Evolutionary conservation across 2,797 vertebrate genomes (phyloP), one percentile per base, ranked within the genome.

Genomic region (Coendou prehensilis): DNA sequence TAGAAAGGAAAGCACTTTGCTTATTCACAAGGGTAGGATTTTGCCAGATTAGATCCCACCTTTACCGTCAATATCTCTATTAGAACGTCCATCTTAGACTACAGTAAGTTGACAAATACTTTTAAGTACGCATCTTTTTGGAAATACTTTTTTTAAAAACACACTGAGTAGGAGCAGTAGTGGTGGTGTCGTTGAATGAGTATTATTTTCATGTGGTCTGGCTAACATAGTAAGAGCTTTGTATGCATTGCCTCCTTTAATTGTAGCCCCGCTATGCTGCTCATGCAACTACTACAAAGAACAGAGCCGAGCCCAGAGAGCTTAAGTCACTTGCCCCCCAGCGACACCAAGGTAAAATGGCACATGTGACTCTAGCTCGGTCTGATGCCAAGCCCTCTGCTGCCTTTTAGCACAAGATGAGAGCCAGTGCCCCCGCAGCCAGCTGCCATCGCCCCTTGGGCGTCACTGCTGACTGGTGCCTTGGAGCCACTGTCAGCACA

Each of bases 61-160:
- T 63, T 64, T 14, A 17, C 17, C 10, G 22, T 52, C 41, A 23
- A 28, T 30, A 4, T 45, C 54, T 63, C 17, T 59, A 41, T 56
- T 69, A 76, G 73, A 87, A 75, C 52, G 33, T 83, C 52, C 41
- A 89, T 52, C 45, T 81, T 87, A n/a, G 61, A 47, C 17, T 84
- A 41, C 2, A 50, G 22, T 64, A 78, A n/a, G 23, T 78, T 81
- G 91, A 75, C 54, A 37, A 69, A 47, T 61, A 6, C 26, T 26
- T n/a, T 67, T 71, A 54, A 61, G 52, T 54, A 57, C 10, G 5
- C 2, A 59, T 5, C 9, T 71, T 79, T 79, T 54, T 6, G 52
- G 22, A 86, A 45, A 22, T 37, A 20, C 14, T 67, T 84, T 86
- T 76, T 28, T n/a, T 57, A 86, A 86, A 37, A 59, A 23, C 59